Conservation (phyloP, 2,888 invertebrate genomes). For the Drosophila eohydei region DNA sequence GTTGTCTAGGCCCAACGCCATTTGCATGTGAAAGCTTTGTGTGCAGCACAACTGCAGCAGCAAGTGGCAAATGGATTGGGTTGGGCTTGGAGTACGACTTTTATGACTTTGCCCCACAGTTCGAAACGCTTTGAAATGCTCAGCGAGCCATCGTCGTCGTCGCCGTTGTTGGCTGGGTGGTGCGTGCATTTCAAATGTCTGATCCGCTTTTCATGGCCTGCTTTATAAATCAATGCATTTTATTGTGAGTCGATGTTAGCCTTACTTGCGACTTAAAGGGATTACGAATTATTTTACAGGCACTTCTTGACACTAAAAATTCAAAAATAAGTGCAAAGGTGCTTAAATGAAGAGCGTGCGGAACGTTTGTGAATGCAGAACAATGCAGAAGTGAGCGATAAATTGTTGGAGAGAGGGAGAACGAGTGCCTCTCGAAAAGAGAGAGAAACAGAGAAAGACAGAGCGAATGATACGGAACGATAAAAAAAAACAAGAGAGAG, state of each 20-base stretch:
- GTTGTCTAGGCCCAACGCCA: constrained; percentile 32
- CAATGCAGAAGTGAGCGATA: background rate
- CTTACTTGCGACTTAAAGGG: constrained; percentile 4
- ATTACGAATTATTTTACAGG: constrained; percentile 27
- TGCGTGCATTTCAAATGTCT: constrained; percentile 22
- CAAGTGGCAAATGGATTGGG: constrained; percentile 31
- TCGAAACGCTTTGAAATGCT: constrained; percentile 26
- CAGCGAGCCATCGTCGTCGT: constrained; percentile 47
- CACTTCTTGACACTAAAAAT: constrained; percentile 10
- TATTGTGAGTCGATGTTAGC: constrained; percentile 2
- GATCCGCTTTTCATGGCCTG: constrained; percentile 36
- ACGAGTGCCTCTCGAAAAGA: no score
- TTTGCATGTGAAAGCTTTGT: constrained; percentile 54
- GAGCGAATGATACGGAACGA: background rate
- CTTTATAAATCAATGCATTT: constrained; percentile 35
- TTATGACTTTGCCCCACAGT: constrained; percentile 33
- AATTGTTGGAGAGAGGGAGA: background rate
- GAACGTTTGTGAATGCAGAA: background rate
- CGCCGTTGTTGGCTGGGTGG: constrained; percentile 16
- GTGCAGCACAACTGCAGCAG: constrained; percentile 21
- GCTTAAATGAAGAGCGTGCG: background rate
- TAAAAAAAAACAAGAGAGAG: no score
- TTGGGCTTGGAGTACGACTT: constrained; percentile 18
- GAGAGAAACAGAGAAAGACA: background rate
- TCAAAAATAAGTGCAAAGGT: background rate